Evolutionary conservation across 2,888 invertebrate genomes (phyloP), one percentile per base, ranked within the genome.

Genomic region (Amorpha juglandis): DNA sequence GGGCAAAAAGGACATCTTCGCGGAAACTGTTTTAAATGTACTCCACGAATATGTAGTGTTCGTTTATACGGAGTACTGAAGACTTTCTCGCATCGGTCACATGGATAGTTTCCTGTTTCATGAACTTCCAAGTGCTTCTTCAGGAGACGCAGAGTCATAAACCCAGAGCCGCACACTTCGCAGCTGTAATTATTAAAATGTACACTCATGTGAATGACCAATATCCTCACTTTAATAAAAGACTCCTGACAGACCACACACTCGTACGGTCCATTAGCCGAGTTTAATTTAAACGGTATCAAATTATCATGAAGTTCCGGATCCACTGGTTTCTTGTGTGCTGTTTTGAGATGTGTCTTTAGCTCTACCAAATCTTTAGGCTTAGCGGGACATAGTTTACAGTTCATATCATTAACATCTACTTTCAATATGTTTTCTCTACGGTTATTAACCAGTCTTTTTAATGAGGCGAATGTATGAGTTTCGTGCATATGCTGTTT

Each of bases 131-230:
- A 78, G 78, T 93, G 93, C 62, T 91, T 93, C 69, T 92, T 92
- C 21, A 93, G 64, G 0, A 92, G 81, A 0, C 92, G 78, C 62
- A 92, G 69, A 0, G 93, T 93, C 91, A 92, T 91, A 72, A 92
- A 93, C 0, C 88, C 91, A 0, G 92, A 89, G 0, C 93, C 93
- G 53, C 93, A 93, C 7, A 92, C 81, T 65, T 93, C 93, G 33
- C 93, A 93, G 68, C 92, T 92, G 65, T 92, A 93, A 69, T 92
- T 92, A 63, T 88, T 92, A 58, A 93, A 93, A 67, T 93, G 93
- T 0, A 89, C 90, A 67, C 91, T 92, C 93, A 93, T 93, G 63
- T 93, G 93, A 1, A 92, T 92, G 0, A 92, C 92, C 21, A 93
- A 74, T 51, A 89, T 87, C 1, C 92, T 78, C 0, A 92, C 82